Conservation (phyloP, 2,113 vertebrate species). For the Sturnira hondurensis region DNA sequence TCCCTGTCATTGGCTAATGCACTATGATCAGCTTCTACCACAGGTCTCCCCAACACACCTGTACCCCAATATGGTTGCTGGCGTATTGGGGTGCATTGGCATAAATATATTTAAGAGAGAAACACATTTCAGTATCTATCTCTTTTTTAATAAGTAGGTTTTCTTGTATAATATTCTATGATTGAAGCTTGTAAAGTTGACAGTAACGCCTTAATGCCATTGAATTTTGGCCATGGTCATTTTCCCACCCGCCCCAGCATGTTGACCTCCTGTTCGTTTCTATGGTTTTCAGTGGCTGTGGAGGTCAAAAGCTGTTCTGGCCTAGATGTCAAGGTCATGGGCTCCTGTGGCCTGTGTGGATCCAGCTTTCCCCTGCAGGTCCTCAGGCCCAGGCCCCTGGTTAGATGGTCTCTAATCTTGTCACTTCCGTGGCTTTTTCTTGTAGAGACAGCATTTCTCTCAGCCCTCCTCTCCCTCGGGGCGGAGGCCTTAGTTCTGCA, state of each 20-base stretch:
- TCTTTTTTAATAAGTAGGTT: background rate
- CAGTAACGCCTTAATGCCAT: background rate
- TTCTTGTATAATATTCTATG: background rate
- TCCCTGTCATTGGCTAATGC: background rate
- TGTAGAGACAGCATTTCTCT: background rate
- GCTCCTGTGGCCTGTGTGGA: accelerated
- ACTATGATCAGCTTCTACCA: background rate
- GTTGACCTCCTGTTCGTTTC: background rate
- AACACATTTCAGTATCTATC: background rate
- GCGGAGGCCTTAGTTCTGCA: accelerated
- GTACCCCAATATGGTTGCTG: background rate
- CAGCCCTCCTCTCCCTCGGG: background rate
- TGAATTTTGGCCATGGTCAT: background rate
- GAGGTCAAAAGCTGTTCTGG: too few relatives aligned
- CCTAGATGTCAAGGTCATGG: accelerated
- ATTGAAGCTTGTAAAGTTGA: too few relatives aligned
- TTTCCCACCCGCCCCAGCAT: background rate
- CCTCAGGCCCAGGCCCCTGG: accelerated
- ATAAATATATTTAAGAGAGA: background rate
- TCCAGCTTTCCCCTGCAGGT: too few relatives aligned
- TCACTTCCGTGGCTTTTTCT: background rate
- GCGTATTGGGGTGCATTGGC: background rate
- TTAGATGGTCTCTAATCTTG: background rate
- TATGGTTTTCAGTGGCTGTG: accelerated
- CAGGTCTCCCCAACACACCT: background rate